These are phyloP conservation scores for Natrix natrix DNA, from an alignment of 2,797 vertebrate species.

Conservation along the genomic window DNA sequence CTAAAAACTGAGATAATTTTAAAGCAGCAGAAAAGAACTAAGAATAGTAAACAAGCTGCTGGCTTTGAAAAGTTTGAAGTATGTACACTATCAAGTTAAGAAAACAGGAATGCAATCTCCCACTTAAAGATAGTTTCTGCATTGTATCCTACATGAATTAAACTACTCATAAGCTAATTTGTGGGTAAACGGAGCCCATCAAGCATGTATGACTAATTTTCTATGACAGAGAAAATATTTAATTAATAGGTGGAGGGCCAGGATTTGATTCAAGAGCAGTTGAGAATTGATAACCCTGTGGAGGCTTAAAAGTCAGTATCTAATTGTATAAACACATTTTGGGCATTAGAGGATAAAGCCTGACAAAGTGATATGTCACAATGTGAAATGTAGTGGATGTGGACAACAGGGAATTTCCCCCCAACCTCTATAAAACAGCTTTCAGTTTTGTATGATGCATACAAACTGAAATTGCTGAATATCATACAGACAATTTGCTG, in stretches of 20 bases:
- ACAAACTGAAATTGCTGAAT: not conserved
- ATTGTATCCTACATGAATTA: not conserved
- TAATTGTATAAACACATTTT: not conserved
- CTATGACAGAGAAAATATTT: not conserved
- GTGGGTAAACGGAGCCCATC: not conserved
- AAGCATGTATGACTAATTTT: not conserved
- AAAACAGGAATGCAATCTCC: not conserved
- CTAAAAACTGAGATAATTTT: slow-evolving; percentile 15
- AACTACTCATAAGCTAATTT: not conserved
- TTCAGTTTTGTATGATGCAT: not conserved
- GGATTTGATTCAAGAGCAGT: not conserved
- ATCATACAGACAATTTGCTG: not conserved
- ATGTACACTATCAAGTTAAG: not conserved
- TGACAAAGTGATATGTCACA: not conserved
- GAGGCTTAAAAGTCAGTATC: not conserved
- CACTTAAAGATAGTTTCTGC: not conserved
- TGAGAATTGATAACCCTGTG: not conserved
- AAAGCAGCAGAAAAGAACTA: not conserved
- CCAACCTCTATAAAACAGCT: not conserved
- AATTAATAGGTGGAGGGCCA: not conserved
- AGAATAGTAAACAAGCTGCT: not conserved
- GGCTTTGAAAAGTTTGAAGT: not conserved
- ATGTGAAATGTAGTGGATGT: not conserved
- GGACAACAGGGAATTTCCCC: not conserved
- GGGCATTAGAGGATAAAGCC: not conserved